Evolutionary conservation across 2,797 vertebrate genomes (phyloP), one percentile per base, ranked within the genome.

Genomic region (Peromyscus aztecus): DNA sequence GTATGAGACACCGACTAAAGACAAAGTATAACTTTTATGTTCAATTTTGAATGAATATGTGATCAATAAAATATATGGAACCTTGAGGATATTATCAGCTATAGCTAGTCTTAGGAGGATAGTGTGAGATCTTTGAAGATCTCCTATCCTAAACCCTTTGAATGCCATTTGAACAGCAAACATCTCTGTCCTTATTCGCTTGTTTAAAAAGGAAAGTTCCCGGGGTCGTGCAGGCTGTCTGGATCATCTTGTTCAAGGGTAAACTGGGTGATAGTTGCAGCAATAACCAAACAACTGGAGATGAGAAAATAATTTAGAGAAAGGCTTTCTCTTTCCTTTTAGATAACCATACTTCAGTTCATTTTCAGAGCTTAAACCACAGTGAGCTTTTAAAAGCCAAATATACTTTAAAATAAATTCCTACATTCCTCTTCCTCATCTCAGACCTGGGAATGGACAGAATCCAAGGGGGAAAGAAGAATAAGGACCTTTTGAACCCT

Each of bases 381-480:
- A 88, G 85, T 63, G 94, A 46, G 3, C 71, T 95, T 69, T 95
- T 93, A 40, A 69, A 94, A 95, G 76, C 95, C 76, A 93, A 97
- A 84, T 85, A 90, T 90, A 96, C 95, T 98, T 94, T 95, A 96
- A 97, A 97, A 94, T 89, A 94, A 97, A 94, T 76, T 91, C 90
- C 88, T 83, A 37, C 59, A 57, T 94, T 92, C 55, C 73, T 90
- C 69, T 96, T 91, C 95, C 40, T 94, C 87, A 77, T 67, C 91
- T 95, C 82, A 59, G 91, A 95, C 89, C 89, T 97, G 92, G 96
- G 92, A 97, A 97, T 94, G 80, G 67, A 52, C 59, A 93, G 81
- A 73, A 95, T 63, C 90, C 83, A 97, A 96, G 43, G 94, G 77
- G 89, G 91, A 97, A 98, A 98, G 63, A 85, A 98, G 57, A 85